These are phyloP conservation scores for Lasioglossum vierecki DNA, from an alignment of 2,888 invertebrate species.

Conservation along the genomic window DNA sequence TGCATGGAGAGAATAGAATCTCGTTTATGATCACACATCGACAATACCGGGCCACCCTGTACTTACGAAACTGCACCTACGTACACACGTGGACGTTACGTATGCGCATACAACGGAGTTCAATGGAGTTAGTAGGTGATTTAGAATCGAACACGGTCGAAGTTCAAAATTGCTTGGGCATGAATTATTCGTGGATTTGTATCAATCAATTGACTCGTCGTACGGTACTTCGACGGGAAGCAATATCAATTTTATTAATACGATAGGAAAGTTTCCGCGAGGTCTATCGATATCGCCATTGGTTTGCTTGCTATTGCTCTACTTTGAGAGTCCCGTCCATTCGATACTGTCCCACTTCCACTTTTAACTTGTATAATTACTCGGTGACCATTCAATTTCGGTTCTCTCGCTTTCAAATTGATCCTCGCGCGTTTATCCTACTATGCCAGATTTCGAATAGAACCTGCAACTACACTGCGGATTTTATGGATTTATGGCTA, in stretches of 20 bases:
- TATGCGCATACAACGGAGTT: neutral
- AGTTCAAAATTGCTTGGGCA: conserved; percentile 2
- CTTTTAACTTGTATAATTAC: conserved; percentile 12
- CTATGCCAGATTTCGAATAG: neutral
- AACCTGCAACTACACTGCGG: too few species aligned
- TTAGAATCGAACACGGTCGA: conserved; percentile 4
- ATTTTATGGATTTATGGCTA: too few species aligned
- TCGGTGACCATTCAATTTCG: neutral
- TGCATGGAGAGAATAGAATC: neutral
- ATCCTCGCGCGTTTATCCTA: neutral
- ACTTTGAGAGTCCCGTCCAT: neutral
- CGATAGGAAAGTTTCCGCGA: conserved; percentile 13
- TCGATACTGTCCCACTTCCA: neutral
- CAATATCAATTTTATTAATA: conserved; percentile 10
- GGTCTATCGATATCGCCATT: conserved; percentile 4
- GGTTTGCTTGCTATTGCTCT: neutral
- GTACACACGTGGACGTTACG: neutral
- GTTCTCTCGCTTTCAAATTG: neutral
- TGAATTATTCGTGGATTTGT: conserved; percentile 16
- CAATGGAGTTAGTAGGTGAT: conserved; percentile 10
- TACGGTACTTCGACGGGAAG: neutral
- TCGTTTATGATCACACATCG: neutral
- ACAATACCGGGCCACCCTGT: neutral
- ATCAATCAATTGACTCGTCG: conserved; percentile 16
- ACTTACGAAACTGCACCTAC: neutral